Percentiles rank a stretch among this genome's conserved stretches.
Conservation (phyloP, 1,140 invertebrate species). For the Pogonognathellus flavescens region DNA sequence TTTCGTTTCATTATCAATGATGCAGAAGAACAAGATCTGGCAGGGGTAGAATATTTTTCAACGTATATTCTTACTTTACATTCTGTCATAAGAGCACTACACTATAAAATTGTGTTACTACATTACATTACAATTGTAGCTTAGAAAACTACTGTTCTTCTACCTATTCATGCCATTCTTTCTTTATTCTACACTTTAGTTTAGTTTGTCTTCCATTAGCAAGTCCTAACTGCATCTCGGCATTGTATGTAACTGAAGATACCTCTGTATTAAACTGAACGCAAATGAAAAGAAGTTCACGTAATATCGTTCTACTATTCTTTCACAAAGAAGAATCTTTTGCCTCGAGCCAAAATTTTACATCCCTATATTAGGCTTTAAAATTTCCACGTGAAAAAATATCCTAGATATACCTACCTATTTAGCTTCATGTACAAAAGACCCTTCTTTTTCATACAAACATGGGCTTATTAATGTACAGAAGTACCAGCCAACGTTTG, state of each 20-base stretch:
- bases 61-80: not conserved
- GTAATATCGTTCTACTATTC: not conserved
- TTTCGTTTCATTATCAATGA: constrained; percentile 38
- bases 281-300: constrained; percentile 22
- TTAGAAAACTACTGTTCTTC: not conserved
- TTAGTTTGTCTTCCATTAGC: constrained; percentile 15
- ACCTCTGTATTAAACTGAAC: not conserved
- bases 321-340: constrained; percentile 21
- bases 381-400: constrained; percentile 46
- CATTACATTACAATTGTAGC: not conserved
- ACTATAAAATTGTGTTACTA: not conserved
- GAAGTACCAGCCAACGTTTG: too few species aligned
- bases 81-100: not conserved
- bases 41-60: constrained; percentile 9
- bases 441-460: too few species aligned
- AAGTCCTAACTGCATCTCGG: not conserved
- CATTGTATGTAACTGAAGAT: not conserved
- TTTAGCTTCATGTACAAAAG: too few species aligned
- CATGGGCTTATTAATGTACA: too few species aligned
- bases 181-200: not conserved
- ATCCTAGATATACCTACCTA: not conserved
- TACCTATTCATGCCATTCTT: not conserved
- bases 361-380: constrained; percentile 41
- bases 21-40: constrained; percentile 40
- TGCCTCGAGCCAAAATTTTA: constrained; percentile 43